A percentile compares a stretch with the other conserved stretches of the same genome.
Conservation (phyloP, 2,797 vertebrate genomes). For the Rachycentron canadum region DNA sequence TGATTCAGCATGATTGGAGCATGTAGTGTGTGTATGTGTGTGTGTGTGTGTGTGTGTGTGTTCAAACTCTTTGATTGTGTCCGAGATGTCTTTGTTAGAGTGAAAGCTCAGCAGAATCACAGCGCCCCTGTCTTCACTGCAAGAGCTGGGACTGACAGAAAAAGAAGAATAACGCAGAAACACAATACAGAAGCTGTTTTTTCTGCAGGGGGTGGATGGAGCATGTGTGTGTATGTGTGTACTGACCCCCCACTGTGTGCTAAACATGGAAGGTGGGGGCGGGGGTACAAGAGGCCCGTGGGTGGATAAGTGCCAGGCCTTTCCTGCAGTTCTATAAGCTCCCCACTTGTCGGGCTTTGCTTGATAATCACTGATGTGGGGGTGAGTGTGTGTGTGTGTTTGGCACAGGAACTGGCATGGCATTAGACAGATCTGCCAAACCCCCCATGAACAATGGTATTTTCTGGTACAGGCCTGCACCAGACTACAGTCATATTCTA, state of each 20-base stretch:
- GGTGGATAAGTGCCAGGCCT: conserved; percentile 73
- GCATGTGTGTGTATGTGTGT: conserved; percentile 43
- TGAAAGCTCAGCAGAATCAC: conserved; percentile 54
- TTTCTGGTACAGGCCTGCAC: conserved; percentile 70
- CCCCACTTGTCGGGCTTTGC: conserved; percentile 74
- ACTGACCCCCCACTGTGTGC: conserved; percentile 67
- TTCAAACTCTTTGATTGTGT: conserved; percentile 41
- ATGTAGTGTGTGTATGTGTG: conserved; percentile 4
- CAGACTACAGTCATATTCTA: conserved; percentile 53
- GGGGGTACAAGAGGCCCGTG: conserved; percentile 57
- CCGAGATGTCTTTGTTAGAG: conserved; percentile 57
- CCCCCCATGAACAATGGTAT: conserved; percentile 74
- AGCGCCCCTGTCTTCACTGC: conserved; percentile 27
- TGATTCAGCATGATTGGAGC: conserved; percentile 22
- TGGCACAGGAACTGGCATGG: conserved; percentile 74
- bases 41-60: neutral
- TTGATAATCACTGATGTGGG: conserved; percentile 72
- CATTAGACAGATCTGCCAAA: conserved; percentile 74
- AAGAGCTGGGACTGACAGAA: conserved; percentile 41
- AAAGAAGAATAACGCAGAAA: conserved; percentile 59
- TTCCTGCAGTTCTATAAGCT: conserved; percentile 70
- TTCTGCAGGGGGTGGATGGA: conserved; percentile 60
- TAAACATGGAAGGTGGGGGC: conserved; percentile 65
- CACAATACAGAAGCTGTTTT: conserved; percentile 68
- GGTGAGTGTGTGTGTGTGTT: conserved; percentile 31